Evolutionary conservation across 2,797 vertebrate genomes (phyloP).

Genomic region (Notamacropus eugenii): DNA sequence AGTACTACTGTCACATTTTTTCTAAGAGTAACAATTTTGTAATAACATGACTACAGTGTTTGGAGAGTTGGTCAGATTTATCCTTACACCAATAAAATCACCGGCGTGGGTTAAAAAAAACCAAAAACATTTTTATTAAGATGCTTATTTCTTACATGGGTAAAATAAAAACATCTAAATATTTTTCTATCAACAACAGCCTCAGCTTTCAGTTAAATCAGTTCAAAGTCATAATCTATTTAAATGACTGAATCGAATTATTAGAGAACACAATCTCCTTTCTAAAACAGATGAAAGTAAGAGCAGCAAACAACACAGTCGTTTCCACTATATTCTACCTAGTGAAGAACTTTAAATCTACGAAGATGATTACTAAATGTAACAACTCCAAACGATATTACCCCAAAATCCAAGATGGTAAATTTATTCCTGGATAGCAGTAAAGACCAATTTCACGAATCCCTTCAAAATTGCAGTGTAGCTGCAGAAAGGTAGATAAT

Average conservation of each 20-base stretch:
- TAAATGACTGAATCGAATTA: slow-evolving; percentile 41
- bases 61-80: background rate
- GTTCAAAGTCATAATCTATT: slow-evolving; percentile 15
- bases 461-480: slow-evolving; percentile 72
- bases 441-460: slow-evolving; percentile 89
- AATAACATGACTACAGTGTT: background rate
- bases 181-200: slow-evolving; percentile 14
- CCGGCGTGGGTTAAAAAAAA: background rate
- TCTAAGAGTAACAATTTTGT: background rate
- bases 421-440: slow-evolving; percentile 88
- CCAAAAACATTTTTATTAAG: slow-evolving; percentile 23
- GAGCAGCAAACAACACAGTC: slow-evolving; percentile 44
- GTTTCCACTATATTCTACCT: background rate
- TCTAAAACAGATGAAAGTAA: slow-evolving; percentile 40
- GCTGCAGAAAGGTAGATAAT: slow-evolving; percentile 84
- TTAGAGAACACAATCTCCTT: slow-evolving; percentile 7
- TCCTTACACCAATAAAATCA: background rate
- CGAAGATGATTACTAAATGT: background rate
- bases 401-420: slow-evolving; percentile 95
- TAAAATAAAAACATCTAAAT: slow-evolving; percentile 37
- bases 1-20: background rate
- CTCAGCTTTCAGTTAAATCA: slow-evolving; percentile 31
- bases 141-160: background rate
- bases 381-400: slow-evolving; percentile 79
- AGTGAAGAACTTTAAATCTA: slow-evolving; percentile 39